A percentile compares a stretch with the other conserved stretches of the same genome.
Conservation (phyloP, 2,797 vertebrate genomes). For the Rhinogobio ventralis region DNA sequence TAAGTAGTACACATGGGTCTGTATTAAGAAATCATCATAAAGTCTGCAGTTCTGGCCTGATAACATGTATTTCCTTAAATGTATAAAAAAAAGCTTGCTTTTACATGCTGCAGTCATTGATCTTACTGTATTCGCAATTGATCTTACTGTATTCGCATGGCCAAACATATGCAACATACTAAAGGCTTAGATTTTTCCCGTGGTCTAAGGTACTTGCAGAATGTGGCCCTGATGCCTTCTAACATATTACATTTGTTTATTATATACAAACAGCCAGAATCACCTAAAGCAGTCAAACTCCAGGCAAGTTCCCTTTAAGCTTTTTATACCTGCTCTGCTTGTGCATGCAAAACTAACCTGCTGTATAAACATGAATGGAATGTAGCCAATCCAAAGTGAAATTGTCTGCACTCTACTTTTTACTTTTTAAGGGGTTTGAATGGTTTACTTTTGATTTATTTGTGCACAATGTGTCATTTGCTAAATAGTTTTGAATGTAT, state of each 20-base stretch:
- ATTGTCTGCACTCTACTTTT: neutral
- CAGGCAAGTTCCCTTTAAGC: constrained; percentile 88
- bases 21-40: neutral
- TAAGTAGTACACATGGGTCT: neutral
- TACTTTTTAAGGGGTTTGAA: neutral
- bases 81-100: neutral
- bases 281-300: constrained; percentile 93
- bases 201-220: constrained; percentile 24
- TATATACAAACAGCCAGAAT: constrained; percentile 93
- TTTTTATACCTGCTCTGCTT: constrained; percentile 60
- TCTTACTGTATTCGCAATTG: constrained; percentile 28
- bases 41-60: neutral
- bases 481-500: constrained; percentile 21
- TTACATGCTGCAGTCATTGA: constrained; percentile 10
- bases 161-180: constrained; percentile 1
- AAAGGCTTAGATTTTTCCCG: neutral
- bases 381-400: neutral
- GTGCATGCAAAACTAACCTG: constrained; percentile 68
- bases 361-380: constrained; percentile 30
- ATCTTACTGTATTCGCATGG: constrained; percentile 34
- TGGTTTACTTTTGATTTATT: neutral
- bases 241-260: constrained; percentile 89
- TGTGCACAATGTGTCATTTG: neutral
- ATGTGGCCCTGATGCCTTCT: constrained; percentile 68
- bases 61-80: neutral